Percentiles rank a stretch among this genome's conserved stretches.
These are phyloP conservation scores for Ridgeia piscesae DNA, from an alignment of 1,140 invertebrate genomes.

Conservation along the genomic window DNA sequence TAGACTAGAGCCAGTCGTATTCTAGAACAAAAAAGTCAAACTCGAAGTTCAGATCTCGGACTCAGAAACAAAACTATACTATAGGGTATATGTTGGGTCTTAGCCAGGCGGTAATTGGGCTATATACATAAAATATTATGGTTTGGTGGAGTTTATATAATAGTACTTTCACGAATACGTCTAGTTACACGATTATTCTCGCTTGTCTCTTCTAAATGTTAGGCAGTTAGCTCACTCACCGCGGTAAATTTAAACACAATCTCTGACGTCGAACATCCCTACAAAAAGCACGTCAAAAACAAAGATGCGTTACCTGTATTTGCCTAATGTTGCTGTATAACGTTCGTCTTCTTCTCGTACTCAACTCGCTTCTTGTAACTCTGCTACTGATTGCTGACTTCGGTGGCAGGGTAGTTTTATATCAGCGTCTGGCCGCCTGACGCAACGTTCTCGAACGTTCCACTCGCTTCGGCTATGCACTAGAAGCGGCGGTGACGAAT, in stretches of 20 bases:
- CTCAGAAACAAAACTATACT: no score
- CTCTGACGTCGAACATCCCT: neutral
- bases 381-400: neutral
- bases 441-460: neutral
- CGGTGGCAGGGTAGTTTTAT: neutral
- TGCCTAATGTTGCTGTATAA: neutral
- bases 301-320: neutral
- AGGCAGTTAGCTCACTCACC: neutral
- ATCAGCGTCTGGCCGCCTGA: neutral
- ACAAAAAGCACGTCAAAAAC: neutral
- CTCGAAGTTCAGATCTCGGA: no score
- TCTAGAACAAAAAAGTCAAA: no score
- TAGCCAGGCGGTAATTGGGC: no score
- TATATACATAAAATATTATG: no score
- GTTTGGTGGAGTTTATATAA: no score
- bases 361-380: neutral
- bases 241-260: neutral
- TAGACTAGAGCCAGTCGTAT: no score
- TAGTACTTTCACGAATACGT: no score
- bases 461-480: neutral
- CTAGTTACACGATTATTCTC: no score
- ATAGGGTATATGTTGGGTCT: no score
- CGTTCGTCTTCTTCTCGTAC: neutral
- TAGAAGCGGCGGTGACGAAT: neutral
- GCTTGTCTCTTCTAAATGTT: neutral